Evolutionary conservation across 2,113 vertebrate genomes (phyloP).

Genomic region (Illadopsis cleaveri): DNA sequence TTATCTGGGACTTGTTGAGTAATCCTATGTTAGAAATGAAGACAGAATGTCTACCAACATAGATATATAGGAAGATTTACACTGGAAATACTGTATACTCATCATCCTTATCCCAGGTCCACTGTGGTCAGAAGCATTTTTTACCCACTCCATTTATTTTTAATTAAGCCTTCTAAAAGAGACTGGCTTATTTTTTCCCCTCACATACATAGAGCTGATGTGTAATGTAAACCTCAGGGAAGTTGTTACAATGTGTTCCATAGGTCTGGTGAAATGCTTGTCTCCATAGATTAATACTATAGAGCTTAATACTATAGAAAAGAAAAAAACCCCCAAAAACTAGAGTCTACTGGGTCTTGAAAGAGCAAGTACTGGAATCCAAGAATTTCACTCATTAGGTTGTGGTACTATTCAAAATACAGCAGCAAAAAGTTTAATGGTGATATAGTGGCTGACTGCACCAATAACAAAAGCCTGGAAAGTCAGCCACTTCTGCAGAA

Average conservation of each 20-base stretch:
- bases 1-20: neutral
- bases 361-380: neutral
- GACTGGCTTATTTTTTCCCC: accelerated
- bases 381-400: neutral
- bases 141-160: neutral
- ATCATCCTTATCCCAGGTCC: neutral
- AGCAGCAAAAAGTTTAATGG: neutral
- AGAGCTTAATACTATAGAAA: neutral
- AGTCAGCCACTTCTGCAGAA: neutral
- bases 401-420: neutral
- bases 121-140: neutral
- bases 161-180: neutral
- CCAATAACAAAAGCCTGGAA: neutral
- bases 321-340: neutral
- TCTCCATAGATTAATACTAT: neutral
- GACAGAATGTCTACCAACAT: neutral
- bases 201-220: neutral
- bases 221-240: neutral
- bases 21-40: neutral
- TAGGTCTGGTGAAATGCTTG: neutral
- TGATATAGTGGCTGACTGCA: neutral
- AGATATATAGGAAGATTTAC: neutral
- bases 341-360: neutral
- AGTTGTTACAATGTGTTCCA: neutral
- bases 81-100: neutral